phyloP scores from a whole-genome alignment of 2,797 vertebrate species.

The Uromys caudimaculatus region DNA sequence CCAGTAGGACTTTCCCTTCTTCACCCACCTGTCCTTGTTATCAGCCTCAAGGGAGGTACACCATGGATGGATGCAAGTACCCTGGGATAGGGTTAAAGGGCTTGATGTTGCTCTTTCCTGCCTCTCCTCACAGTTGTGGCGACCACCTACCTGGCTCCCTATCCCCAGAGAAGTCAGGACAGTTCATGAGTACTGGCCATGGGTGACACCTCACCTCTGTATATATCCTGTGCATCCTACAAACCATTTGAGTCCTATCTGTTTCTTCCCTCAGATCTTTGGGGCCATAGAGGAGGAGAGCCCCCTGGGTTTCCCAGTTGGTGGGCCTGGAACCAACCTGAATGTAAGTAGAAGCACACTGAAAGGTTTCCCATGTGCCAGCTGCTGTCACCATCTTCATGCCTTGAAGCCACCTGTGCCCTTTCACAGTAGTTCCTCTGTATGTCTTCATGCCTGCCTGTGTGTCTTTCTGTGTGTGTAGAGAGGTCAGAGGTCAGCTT shows the following conservation, averaged over 20 bases:
- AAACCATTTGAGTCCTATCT: rapidly evolving
- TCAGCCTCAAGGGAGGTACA: background rate
- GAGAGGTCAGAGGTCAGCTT: background rate
- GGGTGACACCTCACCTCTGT: background rate
- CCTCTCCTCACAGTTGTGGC: rapidly evolving
- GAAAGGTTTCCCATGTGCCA: background rate
- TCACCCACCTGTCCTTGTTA: background rate
- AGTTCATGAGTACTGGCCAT: background rate
- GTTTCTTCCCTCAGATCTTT: conserved; percentile 89
- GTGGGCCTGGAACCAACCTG: conserved; percentile 87
- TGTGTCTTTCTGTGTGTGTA: background rate
- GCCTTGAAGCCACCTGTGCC: background rate
- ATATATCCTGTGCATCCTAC: background rate
- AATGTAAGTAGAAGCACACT: conserved; percentile 91
- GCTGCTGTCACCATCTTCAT: background rate
- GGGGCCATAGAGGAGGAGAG: conserved; percentile 94
- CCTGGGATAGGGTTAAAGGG: background rate
- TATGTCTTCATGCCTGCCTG: background rate
- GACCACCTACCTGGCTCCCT: background rate
- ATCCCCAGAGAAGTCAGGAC: background rate
- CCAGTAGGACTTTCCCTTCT: background rate
- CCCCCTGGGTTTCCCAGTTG: conserved; percentile 94
- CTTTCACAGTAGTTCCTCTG: rapidly evolving
- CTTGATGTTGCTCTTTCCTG: no score
- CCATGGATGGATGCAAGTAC: background rate